Evolutionary conservation across 2,888 invertebrate species (phyloP).

Genomic region (Ophraella communa): DNA sequence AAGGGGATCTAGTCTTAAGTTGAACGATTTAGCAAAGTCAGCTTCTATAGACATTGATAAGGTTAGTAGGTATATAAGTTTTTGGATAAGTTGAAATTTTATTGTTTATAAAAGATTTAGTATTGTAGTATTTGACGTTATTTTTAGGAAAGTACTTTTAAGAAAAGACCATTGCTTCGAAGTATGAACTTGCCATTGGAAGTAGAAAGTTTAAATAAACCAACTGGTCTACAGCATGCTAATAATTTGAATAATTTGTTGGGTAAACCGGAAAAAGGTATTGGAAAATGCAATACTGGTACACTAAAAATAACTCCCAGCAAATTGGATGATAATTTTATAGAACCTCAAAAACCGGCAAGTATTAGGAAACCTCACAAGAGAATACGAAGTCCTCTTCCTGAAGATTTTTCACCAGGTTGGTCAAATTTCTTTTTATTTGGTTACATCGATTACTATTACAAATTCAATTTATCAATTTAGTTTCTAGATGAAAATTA

Average conservation of each 20-base stretch:
- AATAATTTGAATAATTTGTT: not conserved
- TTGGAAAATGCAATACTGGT: not conserved
- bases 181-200: conserved; percentile 11
- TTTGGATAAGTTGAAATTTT: too few species aligned
- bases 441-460: not conserved
- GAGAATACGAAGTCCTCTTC: conserved; percentile 55
- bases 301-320: conserved; percentile 25
- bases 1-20: conserved; percentile 62
- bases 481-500: not conserved
- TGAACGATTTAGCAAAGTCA: conserved; percentile 43
- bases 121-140: too few species aligned
- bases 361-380: conserved; percentile 55
- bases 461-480: not conserved
- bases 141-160: conserved; percentile 15
- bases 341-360: conserved; percentile 50
- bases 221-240: not conserved
- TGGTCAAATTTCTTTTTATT: conserved; percentile 24
- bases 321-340: conserved; percentile 35
- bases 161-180: conserved; percentile 13
- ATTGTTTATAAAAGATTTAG: too few species aligned
- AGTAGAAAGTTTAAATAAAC: not conserved
- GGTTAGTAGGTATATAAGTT: not conserved
- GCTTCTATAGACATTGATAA: conserved; percentile 32
- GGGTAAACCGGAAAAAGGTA: not conserved
- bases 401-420: conserved; percentile 57